Base-by-base conservation (phyloP, 2,113 vertebrate species). In the Lethenteron camtschaticum region DNA sequence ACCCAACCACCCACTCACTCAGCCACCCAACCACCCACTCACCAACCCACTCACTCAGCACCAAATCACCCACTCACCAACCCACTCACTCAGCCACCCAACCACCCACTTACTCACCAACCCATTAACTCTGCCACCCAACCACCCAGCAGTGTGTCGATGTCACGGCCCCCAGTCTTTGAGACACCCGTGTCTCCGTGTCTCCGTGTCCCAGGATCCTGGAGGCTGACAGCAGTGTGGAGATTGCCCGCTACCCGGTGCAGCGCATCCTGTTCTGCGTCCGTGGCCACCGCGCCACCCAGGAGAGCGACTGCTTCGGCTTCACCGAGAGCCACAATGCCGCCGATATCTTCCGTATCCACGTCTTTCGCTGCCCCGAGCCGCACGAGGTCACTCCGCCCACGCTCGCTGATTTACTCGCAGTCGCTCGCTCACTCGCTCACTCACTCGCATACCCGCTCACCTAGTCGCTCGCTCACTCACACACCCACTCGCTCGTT, bases 251-350 rank as follows among this genome's bases (percentile, higher is more conserved):
- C 81, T 99, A 96, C 72, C 94, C 94, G 12, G 95, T 99, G 77
- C 94, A 99, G 77, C 96, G 96, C 82, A 99, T 99, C 74, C 85
- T 99, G 71, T 99, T 99, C 78, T 99, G 94, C 74, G 92, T 96
- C 69, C 80, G 94, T 72, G 94, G 94, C 55, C 94, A 99, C 11
- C 90, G 96, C 56, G 86, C 89, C 55, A 95, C 91, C 63, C 81
- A 84, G 4, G 94, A 96, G 81, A 92, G 89, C 1, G 94, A 99
- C 82, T 99, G 94, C 80, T 96, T 99, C 74, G 92, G 91, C 75
- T 99, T 99, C 79, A 99, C 94, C 8, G 94, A 97, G 80, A 97
- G 90, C 82, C 94, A 99, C 82, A 88, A 87, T 81, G 95, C 95
- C 56, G 81, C 92, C 1, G 94, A 96, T 76, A 90, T 99, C 81